Percentiles rank a stretch among this genome's conserved stretches.
Conservation (phyloP, 2,797 vertebrate species). For the Danio aesculapii region DNA sequence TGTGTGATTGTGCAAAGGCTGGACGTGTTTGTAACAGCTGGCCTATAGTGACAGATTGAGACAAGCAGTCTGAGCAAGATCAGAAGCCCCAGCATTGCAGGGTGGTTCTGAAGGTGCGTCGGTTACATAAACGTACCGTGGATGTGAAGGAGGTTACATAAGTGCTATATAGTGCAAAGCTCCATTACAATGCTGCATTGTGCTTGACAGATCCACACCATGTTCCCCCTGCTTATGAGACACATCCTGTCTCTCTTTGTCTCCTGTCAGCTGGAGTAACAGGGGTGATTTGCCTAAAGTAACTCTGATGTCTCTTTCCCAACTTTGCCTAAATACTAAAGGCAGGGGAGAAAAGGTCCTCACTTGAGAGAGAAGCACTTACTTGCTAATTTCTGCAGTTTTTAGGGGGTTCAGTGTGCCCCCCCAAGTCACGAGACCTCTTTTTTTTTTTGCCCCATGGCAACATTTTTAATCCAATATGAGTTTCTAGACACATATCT, state of each 20-base stretch:
- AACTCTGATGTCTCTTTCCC: conserved; percentile 35
- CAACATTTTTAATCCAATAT: background rate
- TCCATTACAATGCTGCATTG: conserved; percentile 53
- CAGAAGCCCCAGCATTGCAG: conserved; percentile 30
- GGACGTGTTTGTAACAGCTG: conserved; percentile 38
- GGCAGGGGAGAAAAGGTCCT: background rate
- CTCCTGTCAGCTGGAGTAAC: conserved; percentile 31
- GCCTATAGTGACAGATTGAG: conserved; percentile 9
- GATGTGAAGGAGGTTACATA: conserved; percentile 62
- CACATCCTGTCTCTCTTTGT: conserved; percentile 13
- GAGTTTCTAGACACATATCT: background rate
- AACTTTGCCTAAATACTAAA: conserved; percentile 24
- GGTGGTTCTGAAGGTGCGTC: conserved; percentile 24
- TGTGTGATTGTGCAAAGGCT: conserved; percentile 32
- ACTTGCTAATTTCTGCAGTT: conserved; percentile 9
- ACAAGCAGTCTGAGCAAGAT: conserved; percentile 27
- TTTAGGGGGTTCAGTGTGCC: background rate
- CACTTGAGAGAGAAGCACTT: background rate
- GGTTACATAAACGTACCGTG: conserved; percentile 53
- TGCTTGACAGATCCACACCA: conserved; percentile 51
- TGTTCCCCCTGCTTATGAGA: conserved; percentile 38
- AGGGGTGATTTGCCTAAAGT: conserved; percentile 51
- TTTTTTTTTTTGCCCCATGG: background rate
- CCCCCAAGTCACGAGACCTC: background rate
- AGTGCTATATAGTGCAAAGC: conserved; percentile 52